These are phyloP conservation scores for Grus americana DNA, from an alignment of 2,113 vertebrate species.

Conservation along the genomic window DNA sequence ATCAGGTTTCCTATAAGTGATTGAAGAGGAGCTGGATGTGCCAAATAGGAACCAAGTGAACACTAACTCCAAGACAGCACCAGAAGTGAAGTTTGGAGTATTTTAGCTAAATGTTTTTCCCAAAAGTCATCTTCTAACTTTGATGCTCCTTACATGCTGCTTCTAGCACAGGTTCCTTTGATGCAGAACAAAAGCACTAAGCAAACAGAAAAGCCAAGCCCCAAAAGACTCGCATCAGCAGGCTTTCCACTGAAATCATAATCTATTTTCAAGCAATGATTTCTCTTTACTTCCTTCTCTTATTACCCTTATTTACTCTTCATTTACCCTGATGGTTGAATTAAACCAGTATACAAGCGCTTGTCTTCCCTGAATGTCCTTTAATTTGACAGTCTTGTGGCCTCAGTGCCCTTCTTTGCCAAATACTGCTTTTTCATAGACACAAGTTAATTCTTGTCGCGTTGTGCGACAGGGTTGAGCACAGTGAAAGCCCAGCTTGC, in stretches of 20 bases:
- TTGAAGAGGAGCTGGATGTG: neutral
- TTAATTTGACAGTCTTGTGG: slow-evolving; percentile 21
- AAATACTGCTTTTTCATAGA: slow-evolving; percentile 53
- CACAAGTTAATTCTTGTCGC: slow-evolving; percentile 1
- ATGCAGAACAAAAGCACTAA: neutral
- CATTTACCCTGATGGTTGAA: neutral
- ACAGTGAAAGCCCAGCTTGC: neutral
- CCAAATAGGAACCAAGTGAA: neutral
- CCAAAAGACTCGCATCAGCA: neutral
- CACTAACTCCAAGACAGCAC: neutral
- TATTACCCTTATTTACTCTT: slow-evolving; percentile 6
- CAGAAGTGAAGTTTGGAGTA: neutral
- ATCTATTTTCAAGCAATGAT: neutral
- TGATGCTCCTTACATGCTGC: neutral
- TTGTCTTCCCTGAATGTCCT: neutral
- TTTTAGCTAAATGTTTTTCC: neutral
- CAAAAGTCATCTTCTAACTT: neutral
- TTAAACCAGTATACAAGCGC: neutral
- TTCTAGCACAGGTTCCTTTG: neutral
- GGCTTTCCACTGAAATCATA: neutral
- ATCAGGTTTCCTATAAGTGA: neutral
- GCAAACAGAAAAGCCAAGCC: neutral
- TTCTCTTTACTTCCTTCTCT: neutral
- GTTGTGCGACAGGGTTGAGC: neutral
- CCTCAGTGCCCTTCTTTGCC: slow-evolving; percentile 6